Evolutionary conservation across 2,797 vertebrate species (phyloP), one percentile per base, ranked within the genome.

Genomic region (Calcarius lapponicus): DNA sequence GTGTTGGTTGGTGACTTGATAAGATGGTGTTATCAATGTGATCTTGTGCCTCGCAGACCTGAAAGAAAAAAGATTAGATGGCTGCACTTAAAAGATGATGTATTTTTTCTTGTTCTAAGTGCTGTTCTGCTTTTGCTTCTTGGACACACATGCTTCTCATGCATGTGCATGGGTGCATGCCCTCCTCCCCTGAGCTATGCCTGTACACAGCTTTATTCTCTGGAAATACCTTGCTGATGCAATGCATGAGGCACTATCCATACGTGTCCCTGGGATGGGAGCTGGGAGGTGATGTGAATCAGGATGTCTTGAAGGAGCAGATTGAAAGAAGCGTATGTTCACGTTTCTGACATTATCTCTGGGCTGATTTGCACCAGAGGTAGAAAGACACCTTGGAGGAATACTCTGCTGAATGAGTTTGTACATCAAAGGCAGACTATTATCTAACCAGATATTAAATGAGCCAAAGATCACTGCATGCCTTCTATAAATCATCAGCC

Each of bases 91-190:
- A 48, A 83, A 80, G 31, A 32, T 62, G 7, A 31, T 65, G 28
- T 8, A 7, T 36, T 81, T 93, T 82, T 57, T 26, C 57, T 66
- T 73, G n/a, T n/a, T n/a, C n/a, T n/a, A n/a, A n/a, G n/a, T n/a
- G n/a, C n/a, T n/a, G n/a, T n/a, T n/a, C n/a, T n/a, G n/a, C n/a
- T n/a, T n/a, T n/a, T n/a, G n/a, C 48, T 80, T 84, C 51, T 57
- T 4, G 40, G 54, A 56, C n/a, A 21, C 28, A 28, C 9, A 0
- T 10, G 25, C 24, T 74, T 42, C 16, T 58, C 16, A 3, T 17
- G 26, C 29, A 17, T 0, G n/a, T n/a, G n/a, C n/a, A n/a, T n/a
- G n/a, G n/a, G 0, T 47, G 36, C 71, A 32, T 0, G 0, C 11
- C 62, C 31, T 13, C 4, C 20, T 85, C 32, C 48, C 48, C 64